Conservation (phyloP, 2,113 vertebrate species). For the Chaetorhynchus papuensis region DNA sequence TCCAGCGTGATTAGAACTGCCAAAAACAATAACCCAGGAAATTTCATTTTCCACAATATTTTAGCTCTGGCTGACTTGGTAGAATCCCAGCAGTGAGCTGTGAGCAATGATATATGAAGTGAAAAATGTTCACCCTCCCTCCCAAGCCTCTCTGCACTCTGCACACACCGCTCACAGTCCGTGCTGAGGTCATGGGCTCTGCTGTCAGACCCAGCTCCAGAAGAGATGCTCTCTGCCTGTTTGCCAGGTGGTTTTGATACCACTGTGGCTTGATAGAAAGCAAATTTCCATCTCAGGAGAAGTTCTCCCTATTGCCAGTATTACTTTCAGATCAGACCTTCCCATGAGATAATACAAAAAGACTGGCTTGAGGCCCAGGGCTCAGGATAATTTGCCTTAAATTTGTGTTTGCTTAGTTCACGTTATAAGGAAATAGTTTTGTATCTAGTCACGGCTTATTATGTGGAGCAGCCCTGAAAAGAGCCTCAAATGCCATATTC, state of each 20-base stretch:
- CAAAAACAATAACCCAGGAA: conserved; percentile 46
- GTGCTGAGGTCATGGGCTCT: neutral
- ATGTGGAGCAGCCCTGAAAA: neutral
- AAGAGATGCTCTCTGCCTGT: neutral
- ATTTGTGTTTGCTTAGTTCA: neutral
- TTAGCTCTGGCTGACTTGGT: conserved; percentile 3
- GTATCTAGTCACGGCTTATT: neutral
- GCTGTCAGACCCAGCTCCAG: neutral
- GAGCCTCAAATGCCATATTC: neutral
- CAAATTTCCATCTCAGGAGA: neutral
- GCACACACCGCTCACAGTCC: neutral
- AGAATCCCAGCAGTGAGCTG: conserved; percentile 50
- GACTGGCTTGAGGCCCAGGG: neutral
- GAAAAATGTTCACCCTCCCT: conserved; percentile 29
- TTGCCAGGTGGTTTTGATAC: neutral
- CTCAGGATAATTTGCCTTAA: neutral
- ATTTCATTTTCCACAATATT: conserved; percentile 54
- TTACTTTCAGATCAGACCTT: neutral
- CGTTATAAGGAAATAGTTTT: neutral
- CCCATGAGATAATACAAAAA: neutral
- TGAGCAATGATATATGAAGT: conserved; percentile 54
- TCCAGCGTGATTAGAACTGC: neutral
- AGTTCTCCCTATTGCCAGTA: neutral
- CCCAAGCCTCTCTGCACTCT: neutral
- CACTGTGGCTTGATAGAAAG: neutral